Base-by-base conservation (phyloP, 2,113 vertebrate genomes). In the Sander vitreus region DNA sequence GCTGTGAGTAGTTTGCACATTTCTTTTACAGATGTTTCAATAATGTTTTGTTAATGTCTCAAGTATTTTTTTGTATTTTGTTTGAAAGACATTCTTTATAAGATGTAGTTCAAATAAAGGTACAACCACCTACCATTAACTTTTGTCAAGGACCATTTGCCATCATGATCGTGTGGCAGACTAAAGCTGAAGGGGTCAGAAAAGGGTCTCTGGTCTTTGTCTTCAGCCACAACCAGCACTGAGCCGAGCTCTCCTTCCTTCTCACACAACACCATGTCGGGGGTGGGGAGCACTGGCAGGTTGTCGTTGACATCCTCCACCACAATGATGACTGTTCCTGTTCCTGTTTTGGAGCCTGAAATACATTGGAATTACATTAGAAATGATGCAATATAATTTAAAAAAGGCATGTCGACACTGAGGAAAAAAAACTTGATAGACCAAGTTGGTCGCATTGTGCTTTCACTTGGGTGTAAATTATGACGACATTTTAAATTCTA, bases 291-390 rank as follows among this genome's bases (percentile, higher is more conserved):
- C 0, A 43, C 30, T 2, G 97, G 97, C 3, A 72, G 0, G 53
- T 97, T 94, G 87, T 97, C 97, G 63, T 98, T 97, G 8, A 84
- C 86, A 68, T 97, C 96, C 21, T 93, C 87, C 23, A 98, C 79
- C 70, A 79, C 72, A 77, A 98, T 88, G 12, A 96, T 90, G 33
- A 98, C 85, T 6, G 94, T 97, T 69, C 98, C 97, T 4, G 94
- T 96, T 67, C 96, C 96, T 3, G 96, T 94, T 87, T 97, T 97
- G 13, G 93, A 88, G 87, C 63, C 97, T 98, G 80, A 1, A 75
- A 94, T 13, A 68, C n/a, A 86, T 12, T 0, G 23, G 53, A 0
- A 21, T 33, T 15, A 4, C 2, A n/a, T 55, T 23, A 62, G 15
- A 72, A 63, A 5, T 5, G 1, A 6, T 3, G 2, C 3, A 13